Evolutionary conservation across 2,797 vertebrate genomes (phyloP).

Genomic region (Helicolenus hilgendorfi): DNA sequence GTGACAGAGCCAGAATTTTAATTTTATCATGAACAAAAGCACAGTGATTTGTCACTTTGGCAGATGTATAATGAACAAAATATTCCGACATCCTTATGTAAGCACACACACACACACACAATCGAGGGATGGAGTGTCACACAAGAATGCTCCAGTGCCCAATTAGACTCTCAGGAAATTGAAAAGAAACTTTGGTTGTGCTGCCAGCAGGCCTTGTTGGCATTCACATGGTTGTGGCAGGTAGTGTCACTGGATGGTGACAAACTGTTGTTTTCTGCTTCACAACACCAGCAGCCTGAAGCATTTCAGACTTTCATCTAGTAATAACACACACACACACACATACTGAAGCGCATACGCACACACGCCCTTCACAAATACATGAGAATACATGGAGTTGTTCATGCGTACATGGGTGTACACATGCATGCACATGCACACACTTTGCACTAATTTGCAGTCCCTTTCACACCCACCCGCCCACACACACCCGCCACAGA

Average conservation of each 20-base stretch:
- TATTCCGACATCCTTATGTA: neutral
- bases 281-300: conserved; percentile 87
- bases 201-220: conserved; percentile 83
- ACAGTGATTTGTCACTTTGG: neutral
- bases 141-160: conserved; percentile 67
- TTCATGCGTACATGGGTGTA: conserved; percentile 21
- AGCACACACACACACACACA: neutral
- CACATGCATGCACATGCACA: conserved; percentile 40
- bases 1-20: neutral
- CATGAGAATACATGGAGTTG: conserved; percentile 26
- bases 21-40: neutral
- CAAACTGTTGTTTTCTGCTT: conserved; percentile 96
- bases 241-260: conserved; percentile 91
- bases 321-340: neutral
- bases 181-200: conserved; percentile 71
- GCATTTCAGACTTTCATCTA: conserved; percentile 93
- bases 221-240: conserved; percentile 88
- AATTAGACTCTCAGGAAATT: conserved; percentile 75
- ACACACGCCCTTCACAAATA: conserved; percentile 13
- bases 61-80: neutral
- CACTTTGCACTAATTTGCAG: neutral
- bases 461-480: neutral
- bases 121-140: conserved; percentile 21
- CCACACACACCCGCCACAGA: conserved; percentile 21
- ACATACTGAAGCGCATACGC: conserved; percentile 75